Conservation (phyloP, 2,888 invertebrate genomes). For the Anoncus sp. region DNA sequence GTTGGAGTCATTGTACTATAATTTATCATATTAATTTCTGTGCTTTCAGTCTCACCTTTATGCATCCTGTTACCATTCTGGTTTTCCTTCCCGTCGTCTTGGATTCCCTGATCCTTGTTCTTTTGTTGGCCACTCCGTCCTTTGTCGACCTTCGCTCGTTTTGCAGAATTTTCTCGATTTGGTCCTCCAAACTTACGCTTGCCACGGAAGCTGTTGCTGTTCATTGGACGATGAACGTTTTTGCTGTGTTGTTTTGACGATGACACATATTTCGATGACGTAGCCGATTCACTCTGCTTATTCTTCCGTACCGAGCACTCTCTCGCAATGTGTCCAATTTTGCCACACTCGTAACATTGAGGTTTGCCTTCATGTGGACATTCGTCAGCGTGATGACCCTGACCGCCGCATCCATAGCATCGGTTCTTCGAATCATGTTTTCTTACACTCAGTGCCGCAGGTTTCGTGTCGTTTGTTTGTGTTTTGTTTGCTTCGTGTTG, state of each 20-base stretch:
- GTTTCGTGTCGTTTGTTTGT: slow-evolving; percentile 43
- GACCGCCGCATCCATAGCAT: slow-evolving; percentile 57
- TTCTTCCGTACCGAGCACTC: slow-evolving; percentile 32
- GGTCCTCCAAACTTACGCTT: slow-evolving; percentile 36
- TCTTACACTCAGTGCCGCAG: slow-evolving; percentile 39
- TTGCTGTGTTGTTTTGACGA: slow-evolving; percentile 35
- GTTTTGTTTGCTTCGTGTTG: slow-evolving; percentile 59
- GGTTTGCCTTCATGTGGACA: slow-evolving; percentile 52
- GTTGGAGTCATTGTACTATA: slow-evolving; percentile 41
- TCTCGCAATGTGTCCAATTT: slow-evolving; percentile 46
- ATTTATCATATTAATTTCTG: slow-evolving; percentile 43
- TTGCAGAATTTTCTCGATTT: slow-evolving; percentile 36
- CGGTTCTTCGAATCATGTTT: slow-evolving; percentile 48
- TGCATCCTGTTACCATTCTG: slow-evolving; percentile 38
- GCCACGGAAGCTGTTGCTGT: slow-evolving; percentile 31
- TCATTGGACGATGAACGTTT: slow-evolving; percentile 24
- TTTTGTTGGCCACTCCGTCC: slow-evolving; percentile 43
- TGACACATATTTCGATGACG: slow-evolving; percentile 40
- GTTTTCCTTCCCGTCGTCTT: slow-evolving; percentile 42
- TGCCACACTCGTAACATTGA: slow-evolving; percentile 49
- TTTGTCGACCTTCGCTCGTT: slow-evolving; percentile 49
- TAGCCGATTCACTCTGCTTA: slow-evolving; percentile 29
- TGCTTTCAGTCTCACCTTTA: slow-evolving; percentile 41
- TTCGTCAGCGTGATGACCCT: slow-evolving; percentile 54
- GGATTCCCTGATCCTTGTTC: slow-evolving; percentile 43